Percentiles rank a stretch among this genome's conserved stretches.
phyloP scores from a whole-genome alignment of 2,797 vertebrate genomes.

The Pipistrellus pipistrellus region DNA sequence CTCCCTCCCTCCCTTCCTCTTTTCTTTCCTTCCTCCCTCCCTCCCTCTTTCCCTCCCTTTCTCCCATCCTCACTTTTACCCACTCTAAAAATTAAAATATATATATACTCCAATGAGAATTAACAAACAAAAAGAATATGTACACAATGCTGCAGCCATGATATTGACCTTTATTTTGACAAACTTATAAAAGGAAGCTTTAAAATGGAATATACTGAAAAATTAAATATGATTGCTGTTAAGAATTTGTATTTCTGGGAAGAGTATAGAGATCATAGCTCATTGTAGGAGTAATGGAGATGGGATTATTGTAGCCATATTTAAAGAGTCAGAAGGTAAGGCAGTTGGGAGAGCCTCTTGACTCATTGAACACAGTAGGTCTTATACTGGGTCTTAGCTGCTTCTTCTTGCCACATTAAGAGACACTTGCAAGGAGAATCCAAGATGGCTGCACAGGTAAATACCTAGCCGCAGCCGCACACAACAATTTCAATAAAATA shows the following conservation, averaged over 20 bases:
- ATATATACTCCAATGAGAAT: neutral
- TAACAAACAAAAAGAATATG: neutral
- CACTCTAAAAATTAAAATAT: too few relatives aligned
- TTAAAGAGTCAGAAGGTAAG: constrained; percentile 20
- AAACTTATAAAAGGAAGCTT: constrained; percentile 56
- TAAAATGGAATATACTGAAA: constrained; percentile 40
- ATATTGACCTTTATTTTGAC: neutral
- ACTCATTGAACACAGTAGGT: neutral
- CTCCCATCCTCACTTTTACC: too few relatives aligned
- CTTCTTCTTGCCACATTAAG: neutral
- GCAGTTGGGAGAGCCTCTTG: neutral
- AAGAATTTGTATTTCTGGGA: constrained; percentile 41
- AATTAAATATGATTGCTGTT: constrained; percentile 24
- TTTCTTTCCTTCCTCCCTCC: neutral
- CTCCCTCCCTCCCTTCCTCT: too few relatives aligned
- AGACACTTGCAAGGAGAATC: neutral
- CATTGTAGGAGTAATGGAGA: neutral
- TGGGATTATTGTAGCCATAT: neutral
- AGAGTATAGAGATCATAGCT: constrained; percentile 34
- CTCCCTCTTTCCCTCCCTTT: too few relatives aligned
- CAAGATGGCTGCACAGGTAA: too few relatives aligned
- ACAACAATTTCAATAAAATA: too few relatives aligned
- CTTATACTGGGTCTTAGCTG: neutral
- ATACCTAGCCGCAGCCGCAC: too few relatives aligned
- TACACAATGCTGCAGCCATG: neutral